Conservation (phyloP, 2,888 invertebrate genomes). For the Cantharis rufa region DNA sequence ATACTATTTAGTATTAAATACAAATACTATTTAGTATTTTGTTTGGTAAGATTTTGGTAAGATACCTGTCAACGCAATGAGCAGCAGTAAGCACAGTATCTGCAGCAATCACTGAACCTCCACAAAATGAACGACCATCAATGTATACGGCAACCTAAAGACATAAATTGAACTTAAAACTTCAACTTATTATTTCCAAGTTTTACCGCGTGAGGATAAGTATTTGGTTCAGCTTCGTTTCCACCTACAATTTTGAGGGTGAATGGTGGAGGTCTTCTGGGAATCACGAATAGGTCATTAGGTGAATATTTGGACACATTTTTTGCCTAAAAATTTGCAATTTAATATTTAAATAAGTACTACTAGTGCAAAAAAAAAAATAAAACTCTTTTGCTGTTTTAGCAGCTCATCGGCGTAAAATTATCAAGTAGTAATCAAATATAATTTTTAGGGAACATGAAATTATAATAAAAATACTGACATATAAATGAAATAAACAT, state of each 20-base stretch:
- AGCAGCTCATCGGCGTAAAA: no score
- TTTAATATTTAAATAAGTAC: not conserved
- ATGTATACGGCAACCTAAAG: not conserved
- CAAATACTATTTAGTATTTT: no score
- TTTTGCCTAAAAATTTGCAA: not conserved
- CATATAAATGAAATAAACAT: no score
- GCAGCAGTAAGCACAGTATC: constrained; percentile 61
- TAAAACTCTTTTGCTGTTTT: no score
- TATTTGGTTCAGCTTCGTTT: constrained; percentile 29
- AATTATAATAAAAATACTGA: no score
- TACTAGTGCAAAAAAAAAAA: no score
- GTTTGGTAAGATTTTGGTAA: no score
- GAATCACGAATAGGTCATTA: not conserved
- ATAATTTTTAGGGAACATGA: no score
- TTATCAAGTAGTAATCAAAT: no score
- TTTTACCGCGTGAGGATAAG: constrained; percentile 4
- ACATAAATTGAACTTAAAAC: not conserved
- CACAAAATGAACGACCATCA: constrained; percentile 58
- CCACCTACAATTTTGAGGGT: constrained; percentile 2
- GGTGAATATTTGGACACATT: constrained; percentile 3
- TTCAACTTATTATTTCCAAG: not conserved
- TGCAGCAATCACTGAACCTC: constrained; percentile 56
- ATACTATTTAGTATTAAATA: no score
- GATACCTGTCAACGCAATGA: constrained; percentile 58
- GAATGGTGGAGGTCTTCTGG: not conserved